Evolutionary conservation across 2,113 vertebrate species (phyloP).

Genomic region (Microcebus tavaratra): DNA sequence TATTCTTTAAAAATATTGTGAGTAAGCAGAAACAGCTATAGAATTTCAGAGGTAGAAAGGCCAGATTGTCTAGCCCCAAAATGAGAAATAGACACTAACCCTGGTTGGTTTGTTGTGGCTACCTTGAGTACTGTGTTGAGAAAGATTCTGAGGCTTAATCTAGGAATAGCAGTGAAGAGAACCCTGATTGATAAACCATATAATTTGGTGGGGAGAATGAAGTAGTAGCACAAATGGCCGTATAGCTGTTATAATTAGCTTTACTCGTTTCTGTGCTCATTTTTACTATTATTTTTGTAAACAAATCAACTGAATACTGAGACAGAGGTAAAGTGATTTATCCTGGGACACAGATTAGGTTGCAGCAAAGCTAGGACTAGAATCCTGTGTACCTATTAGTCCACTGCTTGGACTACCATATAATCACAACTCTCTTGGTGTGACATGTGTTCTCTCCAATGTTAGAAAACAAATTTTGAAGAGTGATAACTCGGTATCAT

Average conservation of each 20-base stretch:
- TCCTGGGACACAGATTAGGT: background rate
- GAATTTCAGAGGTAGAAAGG: background rate
- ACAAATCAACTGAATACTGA: background rate
- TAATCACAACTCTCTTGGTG: background rate
- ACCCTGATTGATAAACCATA: rapidly evolving
- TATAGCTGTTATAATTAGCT: background rate
- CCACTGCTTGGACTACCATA: background rate
- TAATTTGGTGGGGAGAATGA: too few species aligned
- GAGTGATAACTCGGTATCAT: background rate
- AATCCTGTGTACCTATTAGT: background rate
- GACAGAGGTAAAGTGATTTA: background rate
- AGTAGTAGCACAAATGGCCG: too few species aligned
- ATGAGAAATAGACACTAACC: background rate
- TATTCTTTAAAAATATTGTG: background rate
- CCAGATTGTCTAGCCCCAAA: background rate
- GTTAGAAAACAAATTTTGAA: background rate
- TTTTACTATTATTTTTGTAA: background rate
- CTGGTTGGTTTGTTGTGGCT: background rate
- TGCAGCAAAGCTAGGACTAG: background rate
- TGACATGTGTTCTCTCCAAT: background rate
- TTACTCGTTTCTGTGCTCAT: background rate
- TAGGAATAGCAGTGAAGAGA: background rate
- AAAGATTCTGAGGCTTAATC: background rate
- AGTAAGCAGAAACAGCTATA: background rate
- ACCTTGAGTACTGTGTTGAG: background rate